Base-by-base conservation (phyloP, 2,113 vertebrate genomes). In the Coregonus clupeaformis region DNA sequence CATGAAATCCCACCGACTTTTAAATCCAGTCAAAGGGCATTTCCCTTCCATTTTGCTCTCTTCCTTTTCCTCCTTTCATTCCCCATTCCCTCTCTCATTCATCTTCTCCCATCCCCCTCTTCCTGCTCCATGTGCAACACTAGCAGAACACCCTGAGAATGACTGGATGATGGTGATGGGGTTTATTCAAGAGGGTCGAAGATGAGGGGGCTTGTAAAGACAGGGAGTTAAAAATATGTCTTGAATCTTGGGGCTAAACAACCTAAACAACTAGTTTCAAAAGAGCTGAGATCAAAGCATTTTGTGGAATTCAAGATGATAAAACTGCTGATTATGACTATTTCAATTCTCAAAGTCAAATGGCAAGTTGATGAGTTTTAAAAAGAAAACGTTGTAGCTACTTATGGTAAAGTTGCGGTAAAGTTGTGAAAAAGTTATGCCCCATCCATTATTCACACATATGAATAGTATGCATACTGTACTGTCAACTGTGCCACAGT, bases 1-100 rank as follows among this genome's bases (percentile, higher is more conserved):
- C 91, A 91, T 90, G 89, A 92, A 91, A 91, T 91, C 89, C 88
- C 87, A 83, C 85, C 88, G 89, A 91, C 87, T 89, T 36, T 89
- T 90, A 89, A 90, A 90, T 89, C 85, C 90, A 89, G 89, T 89
- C 86, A 88, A 87, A 91, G 89, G 88, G 83, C 88, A 89, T 85
- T 84, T 62, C 86, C 86, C 81, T 80, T n/a, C 81, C 87, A 89
- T 80, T 89, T 87, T 85, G 77, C 82, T 84, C 87, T 87, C 82
- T n/a, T 5, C 47, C 87, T 87, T 80, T 20, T 5, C 49, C 55
- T 59, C 52, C 42, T 87, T 85, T 80, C 81, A 78, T 87, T 85
- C 78, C 82, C 80, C 79, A 77, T 72, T 75, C 85, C 90, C 83
- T 76, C 75, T 73, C 71, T 77, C 81, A 84, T 89, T 84, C 87